These are phyloP conservation scores for Pachypeltis micranthus DNA, from an alignment of 1,140 invertebrate species.

Conservation along the genomic window DNA sequence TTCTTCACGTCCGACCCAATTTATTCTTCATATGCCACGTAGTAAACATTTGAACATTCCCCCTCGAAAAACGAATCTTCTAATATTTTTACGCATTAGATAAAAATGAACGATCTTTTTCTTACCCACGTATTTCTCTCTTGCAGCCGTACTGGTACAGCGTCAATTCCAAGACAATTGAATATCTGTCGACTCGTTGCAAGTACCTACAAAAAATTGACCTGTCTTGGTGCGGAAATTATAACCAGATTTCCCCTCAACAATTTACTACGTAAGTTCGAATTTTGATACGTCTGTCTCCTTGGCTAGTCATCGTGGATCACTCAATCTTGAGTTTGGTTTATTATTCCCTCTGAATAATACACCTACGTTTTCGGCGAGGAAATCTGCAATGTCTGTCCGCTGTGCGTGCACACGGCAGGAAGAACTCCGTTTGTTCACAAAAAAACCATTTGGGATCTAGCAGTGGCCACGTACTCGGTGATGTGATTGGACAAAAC, in stretches of 20 bases:
- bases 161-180: constrained; percentile 37
- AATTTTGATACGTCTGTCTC: constrained; percentile 14
- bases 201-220: constrained; percentile 62
- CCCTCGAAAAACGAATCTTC: no score
- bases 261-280: constrained; percentile 45
- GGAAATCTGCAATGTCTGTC: no score
- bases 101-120: constrained; percentile 9
- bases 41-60: no score
- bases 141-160: constrained; percentile 42
- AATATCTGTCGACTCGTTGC: constrained; percentile 43
- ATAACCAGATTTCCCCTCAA: constrained; percentile 44
- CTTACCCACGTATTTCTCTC: constrained; percentile 19
- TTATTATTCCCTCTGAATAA: no score
- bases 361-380: no score
- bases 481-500: no score
- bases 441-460: no score
- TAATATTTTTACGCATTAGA: constrained; percentile 17
- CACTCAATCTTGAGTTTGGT: not conserved
- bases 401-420: no score
- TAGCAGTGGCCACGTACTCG: no score
- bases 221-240: constrained; percentile 77
- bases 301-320: not conserved
- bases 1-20: no score
- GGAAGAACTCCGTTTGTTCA: no score
- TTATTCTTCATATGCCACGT: no score